Percentiles rank a stretch among this genome's conserved stretches.
phyloP scores from a whole-genome alignment of 2,797 vertebrate species.

The Pangasius krempfi region DNA sequence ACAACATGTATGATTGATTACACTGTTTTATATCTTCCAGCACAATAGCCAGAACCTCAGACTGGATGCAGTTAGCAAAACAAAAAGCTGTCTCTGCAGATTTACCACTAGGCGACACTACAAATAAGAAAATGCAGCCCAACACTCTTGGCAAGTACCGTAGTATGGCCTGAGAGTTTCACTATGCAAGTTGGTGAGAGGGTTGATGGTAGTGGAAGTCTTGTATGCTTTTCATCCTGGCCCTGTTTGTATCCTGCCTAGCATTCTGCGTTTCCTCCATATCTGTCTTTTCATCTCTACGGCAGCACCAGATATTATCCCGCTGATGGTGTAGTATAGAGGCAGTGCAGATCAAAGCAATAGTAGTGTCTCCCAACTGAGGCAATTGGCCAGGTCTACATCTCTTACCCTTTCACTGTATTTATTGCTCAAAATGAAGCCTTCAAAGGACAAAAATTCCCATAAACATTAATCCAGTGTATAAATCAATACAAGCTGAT shows the following conservation, averaged over 20 bases:
- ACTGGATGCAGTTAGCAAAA: slow-evolving; percentile 1
- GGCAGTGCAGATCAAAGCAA: background rate
- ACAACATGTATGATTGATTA: slow-evolving; percentile 25
- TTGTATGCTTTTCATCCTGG: slow-evolving; percentile 8
- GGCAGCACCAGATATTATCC: background rate
- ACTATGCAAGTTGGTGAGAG: background rate
- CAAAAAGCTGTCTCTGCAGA: slow-evolving; percentile 16
- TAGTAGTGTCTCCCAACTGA: background rate
- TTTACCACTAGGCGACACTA: background rate
- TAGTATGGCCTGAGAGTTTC: background rate
- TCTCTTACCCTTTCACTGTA: background rate
- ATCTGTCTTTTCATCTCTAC: background rate
- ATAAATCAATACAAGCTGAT: background rate
- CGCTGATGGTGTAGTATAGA: background rate
- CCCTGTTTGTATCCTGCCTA: background rate
- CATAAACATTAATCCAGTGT: background rate
- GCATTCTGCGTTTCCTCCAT: background rate
- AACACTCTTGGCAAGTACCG: background rate
- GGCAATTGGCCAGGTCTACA: background rate
- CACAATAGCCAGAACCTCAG: slow-evolving; percentile 17
- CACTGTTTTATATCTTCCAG: slow-evolving; percentile 20
- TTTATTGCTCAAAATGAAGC: background rate
- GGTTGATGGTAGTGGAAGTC: background rate
- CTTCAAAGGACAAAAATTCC: background rate
- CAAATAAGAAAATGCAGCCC: slow-evolving; percentile 8